Percentiles rank a stretch among this genome's conserved stretches.
Conservation (phyloP, 1,140 invertebrate species). For the Forficula auricularia region DNA sequence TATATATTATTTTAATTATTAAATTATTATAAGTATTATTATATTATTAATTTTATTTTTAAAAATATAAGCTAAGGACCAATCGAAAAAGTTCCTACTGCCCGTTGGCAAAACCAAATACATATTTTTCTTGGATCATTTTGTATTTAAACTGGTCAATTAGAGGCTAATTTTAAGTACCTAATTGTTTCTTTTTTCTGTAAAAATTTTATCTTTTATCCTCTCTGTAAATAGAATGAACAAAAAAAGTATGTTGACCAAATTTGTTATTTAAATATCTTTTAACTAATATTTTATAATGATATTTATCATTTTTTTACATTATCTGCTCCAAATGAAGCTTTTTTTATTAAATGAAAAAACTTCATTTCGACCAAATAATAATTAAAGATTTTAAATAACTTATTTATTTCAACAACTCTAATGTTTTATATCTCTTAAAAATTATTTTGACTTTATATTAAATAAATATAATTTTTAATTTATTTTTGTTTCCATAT, state of each 20-base stretch:
- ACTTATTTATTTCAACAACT: no score
- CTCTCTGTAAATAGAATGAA: not conserved
- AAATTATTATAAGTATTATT: conserved; percentile 5
- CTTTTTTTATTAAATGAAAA: no score
- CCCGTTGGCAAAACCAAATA: conserved; percentile 7
- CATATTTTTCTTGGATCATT: not conserved
- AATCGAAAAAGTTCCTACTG: conserved; percentile 8
- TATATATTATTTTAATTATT: conserved; percentile 5
- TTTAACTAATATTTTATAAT: not conserved
- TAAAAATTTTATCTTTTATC: conserved; percentile 3
- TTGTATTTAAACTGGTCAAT: not conserved
- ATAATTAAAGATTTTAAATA: no score
- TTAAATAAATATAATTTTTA: no score
- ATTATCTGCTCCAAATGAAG: no score
- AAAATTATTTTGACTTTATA: no score
- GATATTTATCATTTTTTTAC: no score
- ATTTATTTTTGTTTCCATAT: no score
- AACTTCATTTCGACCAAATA: no score
- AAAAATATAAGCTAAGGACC: conserved; percentile 4
- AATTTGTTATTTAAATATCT: conserved; percentile 1
- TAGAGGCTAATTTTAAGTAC: not conserved
- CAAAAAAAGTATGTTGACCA: not conserved
- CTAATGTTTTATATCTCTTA: no score
- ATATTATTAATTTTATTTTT: not conserved
- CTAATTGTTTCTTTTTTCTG: conserved; percentile 1